Percentiles rank a stretch among this genome's conserved stretches.
Evolutionary conservation across 2,113 vertebrate species (phyloP).

Genomic region (Macroglossus sobrinus): DNA sequence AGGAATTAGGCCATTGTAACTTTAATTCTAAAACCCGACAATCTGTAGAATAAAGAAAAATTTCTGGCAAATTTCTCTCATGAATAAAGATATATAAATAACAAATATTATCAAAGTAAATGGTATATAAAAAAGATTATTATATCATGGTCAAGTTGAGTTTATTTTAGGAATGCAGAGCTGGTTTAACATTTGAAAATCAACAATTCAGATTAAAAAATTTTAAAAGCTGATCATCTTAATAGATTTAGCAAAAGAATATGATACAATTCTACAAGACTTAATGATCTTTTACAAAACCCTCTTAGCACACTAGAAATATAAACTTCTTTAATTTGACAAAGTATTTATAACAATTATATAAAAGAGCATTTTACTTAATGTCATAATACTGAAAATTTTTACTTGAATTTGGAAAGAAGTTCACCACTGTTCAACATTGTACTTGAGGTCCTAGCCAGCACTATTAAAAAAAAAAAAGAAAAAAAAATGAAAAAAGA

Average conservation of each 20-base stretch:
- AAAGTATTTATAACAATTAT: background rate
- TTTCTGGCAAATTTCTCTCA: background rate
- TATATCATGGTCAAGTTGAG: background rate
- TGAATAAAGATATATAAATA: background rate
- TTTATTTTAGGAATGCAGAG: background rate
- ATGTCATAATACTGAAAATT: background rate
- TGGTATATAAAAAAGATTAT: background rate
- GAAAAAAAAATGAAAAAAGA: background rate
- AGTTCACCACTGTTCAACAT: background rate
- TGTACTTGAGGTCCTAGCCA: background rate
- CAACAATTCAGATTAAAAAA: background rate
- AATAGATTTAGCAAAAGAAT: conserved; percentile 1
- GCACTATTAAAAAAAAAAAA: background rate
- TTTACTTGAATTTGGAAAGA: background rate
- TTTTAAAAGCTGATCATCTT: background rate
- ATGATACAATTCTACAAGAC: background rate
- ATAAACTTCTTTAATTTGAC: background rate
- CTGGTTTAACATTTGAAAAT: background rate
- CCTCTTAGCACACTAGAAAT: background rate
- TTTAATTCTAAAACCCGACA: background rate
- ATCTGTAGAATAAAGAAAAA: background rate
- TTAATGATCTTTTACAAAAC: background rate
- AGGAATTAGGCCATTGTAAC: background rate
- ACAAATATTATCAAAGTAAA: background rate
- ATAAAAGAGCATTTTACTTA: background rate